phyloP scores from a whole-genome alignment of 2,888 invertebrate genomes.

The Drosophila austrosaltans region DNA sequence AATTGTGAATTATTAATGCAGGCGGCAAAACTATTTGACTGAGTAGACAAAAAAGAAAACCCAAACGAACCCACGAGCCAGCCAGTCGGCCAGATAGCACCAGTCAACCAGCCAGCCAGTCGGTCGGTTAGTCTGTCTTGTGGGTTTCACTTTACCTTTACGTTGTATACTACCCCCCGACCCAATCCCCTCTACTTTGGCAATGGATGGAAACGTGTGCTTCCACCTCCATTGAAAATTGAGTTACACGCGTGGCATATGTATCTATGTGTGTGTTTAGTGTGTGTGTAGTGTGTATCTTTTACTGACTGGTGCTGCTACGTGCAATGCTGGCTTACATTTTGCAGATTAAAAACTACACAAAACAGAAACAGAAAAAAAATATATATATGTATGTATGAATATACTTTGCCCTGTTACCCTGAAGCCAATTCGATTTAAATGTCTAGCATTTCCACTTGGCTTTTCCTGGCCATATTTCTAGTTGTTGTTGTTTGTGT shows the following conservation, averaged over 20 bases:
- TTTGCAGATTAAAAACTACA: conserved; percentile 71
- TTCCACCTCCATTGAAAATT: conserved; percentile 75
- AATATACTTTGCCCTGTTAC: conserved; percentile 36
- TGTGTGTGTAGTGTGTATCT: conserved; percentile 50
- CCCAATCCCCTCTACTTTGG: conserved; percentile 3
- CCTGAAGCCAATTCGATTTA: conserved; percentile 79
- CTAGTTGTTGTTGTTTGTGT: conserved; percentile 24
- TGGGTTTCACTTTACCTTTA: conserved; percentile 10
- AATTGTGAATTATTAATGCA: conserved; percentile 83
- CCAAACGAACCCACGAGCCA: conserved; percentile 52
- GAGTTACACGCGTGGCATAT: conserved; percentile 75
- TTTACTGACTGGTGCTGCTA: conserved; percentile 57
- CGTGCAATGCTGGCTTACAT: conserved; percentile 70
- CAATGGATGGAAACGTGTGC: conserved; percentile 39
- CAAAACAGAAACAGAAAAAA: conserved; percentile 6
- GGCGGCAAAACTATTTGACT: conserved; percentile 77
- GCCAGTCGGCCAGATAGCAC: conserved; percentile 6
- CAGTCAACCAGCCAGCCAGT: not conserved
- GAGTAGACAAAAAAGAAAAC: conserved; percentile 65
- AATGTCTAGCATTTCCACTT: conserved; percentile 75
- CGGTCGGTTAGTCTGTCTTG: conserved; percentile 10
- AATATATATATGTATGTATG: no score
- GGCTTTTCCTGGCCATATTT: conserved; percentile 77
- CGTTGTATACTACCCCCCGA: conserved; percentile 10
- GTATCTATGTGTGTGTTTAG: conserved; percentile 12